Evolutionary conservation across 2,113 vertebrate genomes (phyloP).

Genomic region (Myotis yumanensis): DNA sequence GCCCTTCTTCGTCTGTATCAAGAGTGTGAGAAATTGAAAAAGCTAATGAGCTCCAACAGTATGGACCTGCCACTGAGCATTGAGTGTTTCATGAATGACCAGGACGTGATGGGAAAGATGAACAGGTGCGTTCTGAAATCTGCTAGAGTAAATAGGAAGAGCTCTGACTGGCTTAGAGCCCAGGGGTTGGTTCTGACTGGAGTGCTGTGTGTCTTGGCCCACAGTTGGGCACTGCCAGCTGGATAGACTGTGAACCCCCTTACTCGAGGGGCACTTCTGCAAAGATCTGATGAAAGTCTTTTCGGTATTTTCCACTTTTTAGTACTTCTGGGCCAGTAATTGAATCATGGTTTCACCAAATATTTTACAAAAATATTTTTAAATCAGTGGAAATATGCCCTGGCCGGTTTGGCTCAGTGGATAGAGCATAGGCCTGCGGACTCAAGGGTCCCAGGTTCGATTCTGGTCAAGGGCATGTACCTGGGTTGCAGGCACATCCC

Average conservation of each 20-base stretch:
- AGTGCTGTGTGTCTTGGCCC: background rate
- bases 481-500: too few species aligned
- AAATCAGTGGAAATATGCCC: background rate
- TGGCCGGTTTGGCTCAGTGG: too few species aligned
- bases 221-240: background rate
- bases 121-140: conserved; percentile 82
- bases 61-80: conserved; percentile 87
- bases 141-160: background rate
- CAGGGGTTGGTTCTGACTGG: background rate
- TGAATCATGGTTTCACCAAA: background rate
- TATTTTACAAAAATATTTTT: background rate
- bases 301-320: background rate
- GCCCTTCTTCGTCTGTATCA: conserved; percentile 87
- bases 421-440: too few species aligned
- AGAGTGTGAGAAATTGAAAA: conserved; percentile 90
- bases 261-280: background rate
- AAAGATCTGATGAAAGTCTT: background rate
- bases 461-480: too few species aligned
- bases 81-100: conserved; percentile 90
- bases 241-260: background rate
- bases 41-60: conserved; percentile 89
- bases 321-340: background rate
- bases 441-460: too few species aligned
- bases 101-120: conserved; percentile 87
- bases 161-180: background rate